Base-by-base conservation (phyloP, 2,113 vertebrate genomes). In the Seriola aureovittata region DNA sequence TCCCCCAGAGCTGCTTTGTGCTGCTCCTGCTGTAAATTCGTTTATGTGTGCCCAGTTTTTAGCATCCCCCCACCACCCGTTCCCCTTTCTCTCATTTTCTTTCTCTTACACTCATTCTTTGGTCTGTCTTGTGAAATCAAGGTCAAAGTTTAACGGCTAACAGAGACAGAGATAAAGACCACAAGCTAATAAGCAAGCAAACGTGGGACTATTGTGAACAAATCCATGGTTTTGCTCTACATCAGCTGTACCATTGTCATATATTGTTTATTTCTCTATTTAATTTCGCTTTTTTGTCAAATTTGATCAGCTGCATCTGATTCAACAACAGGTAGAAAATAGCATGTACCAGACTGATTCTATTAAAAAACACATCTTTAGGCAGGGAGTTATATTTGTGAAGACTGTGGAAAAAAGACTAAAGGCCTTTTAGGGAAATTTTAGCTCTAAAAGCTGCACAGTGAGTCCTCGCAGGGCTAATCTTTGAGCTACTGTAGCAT, bases 1-100 rank as follows among this genome's bases (percentile, higher is more conserved):
- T 94, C 87, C 89, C 85, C 84, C 40, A 34, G 72, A 72, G 88
- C 88, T 68, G 86, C 89, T 92, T 90, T 91, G 85, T 91, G 81
- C 77, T 70, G 77, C 89, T 89, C 84, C 90, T 91, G 89, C 90
- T 91, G 92, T 93, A 90, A 88, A 86, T 86, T 92, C 5, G 55
- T 93, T 93, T 85, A 80, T 66, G 85, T 85, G 86, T 72, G 74
- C 89, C 87, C 86, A 67, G 74, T 80, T 89, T 84, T 86, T 78
- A 70, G 68, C 60, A 50, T 40, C 34, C 59, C 65, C 52, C 48
- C 36, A 42, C 40, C n/a, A 14, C 29, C 12, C 60, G 67, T 55
- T 34, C 55, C 55, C 68, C 68, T 55, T 40, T 57, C 65, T 77
- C 67, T 72, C 17, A 4, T 50, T 78, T 65, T 67, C n/a, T 58